Evolutionary conservation across 2,797 vertebrate species (phyloP).

Genomic region (Glyptemys insculpta): DNA sequence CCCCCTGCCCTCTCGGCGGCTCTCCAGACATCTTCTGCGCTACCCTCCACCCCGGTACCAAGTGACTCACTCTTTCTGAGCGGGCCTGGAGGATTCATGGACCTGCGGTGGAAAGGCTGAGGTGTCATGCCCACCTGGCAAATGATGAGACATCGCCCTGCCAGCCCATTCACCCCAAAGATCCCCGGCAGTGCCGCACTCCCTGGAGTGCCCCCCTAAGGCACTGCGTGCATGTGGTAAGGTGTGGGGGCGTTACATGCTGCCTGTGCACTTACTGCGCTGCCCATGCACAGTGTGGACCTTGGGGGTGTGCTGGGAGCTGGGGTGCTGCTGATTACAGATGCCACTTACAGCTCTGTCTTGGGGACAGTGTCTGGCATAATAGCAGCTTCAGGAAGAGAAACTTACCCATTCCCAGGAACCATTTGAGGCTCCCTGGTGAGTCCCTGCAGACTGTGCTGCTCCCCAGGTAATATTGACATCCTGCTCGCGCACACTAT

Average conservation of each 20-base stretch:
- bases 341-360: neutral
- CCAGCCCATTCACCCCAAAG: neutral
- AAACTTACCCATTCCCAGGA: neutral
- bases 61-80: neutral
- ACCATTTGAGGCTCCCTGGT: neutral
- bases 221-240: neutral
- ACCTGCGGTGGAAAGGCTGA: neutral
- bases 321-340: neutral
- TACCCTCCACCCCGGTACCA: fast-evolving
- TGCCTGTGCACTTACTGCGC: neutral
- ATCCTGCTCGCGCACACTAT: fast-evolving
- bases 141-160: neutral
- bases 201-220: neutral
- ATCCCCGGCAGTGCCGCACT: neutral
- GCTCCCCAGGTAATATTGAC: neutral
- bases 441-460: too few species aligned
- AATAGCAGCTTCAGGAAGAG: neutral
- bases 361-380: neutral
- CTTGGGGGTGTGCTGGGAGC: neutral
- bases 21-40: neutral
- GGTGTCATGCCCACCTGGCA: neutral
- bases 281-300: neutral
- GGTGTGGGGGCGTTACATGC: neutral
- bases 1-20: neutral
- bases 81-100: neutral